Base-by-base conservation (phyloP, 2,888 invertebrate genomes). In the Coleophora flavipennella region DNA sequence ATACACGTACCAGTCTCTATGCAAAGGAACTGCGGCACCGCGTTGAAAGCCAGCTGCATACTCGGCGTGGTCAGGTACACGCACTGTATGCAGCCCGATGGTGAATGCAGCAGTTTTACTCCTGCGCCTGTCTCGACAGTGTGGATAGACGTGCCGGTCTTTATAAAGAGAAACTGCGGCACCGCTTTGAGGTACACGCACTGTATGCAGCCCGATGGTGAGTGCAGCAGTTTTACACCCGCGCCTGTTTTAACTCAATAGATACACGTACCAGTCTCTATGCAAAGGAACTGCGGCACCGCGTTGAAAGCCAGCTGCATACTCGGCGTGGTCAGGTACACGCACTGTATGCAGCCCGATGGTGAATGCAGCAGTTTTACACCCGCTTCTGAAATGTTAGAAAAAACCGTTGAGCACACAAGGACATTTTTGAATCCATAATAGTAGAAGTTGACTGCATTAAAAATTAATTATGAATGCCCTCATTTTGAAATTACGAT, bases 51-150 rank as follows among this genome's bases (percentile, higher is more conserved):
- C 1, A 73, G 50, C 57, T 85, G 85, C 85, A 85, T 85, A 39
- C 76, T 76, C 0, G 85, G 85, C 0, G 85, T 85, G 0, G 85
- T 85, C 8, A 85, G 52, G 36, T 85, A 85, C 0, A 85, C 75
- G 20, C 85, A 85, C 36, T 83, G 83, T 13, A 84, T 76, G 51
- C 83, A 83, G 0, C 85, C 85, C 0, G 77, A 69, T 1, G 58
- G 61, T 0, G 84, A 81, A 31, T 85, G 85, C 0, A 84, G 54
- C 0, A 85, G 55, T 37, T 85, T 85, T 0, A 85, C 84, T 11
- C 85, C 85, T 0, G 85, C 85, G 48, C 85, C 85, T 85, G 67
- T n/a, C n/a, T n/a, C n/a, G n/a, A n/a, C n/a, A n/a, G n/a, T n/a
- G n/a, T n/a, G n/a, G n/a, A n/a, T n/a, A n/a, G n/a, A n/a, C n/a